Conservation (phyloP, 23 tunicate genomes). For the Trididemnum miniatum region DNA sequence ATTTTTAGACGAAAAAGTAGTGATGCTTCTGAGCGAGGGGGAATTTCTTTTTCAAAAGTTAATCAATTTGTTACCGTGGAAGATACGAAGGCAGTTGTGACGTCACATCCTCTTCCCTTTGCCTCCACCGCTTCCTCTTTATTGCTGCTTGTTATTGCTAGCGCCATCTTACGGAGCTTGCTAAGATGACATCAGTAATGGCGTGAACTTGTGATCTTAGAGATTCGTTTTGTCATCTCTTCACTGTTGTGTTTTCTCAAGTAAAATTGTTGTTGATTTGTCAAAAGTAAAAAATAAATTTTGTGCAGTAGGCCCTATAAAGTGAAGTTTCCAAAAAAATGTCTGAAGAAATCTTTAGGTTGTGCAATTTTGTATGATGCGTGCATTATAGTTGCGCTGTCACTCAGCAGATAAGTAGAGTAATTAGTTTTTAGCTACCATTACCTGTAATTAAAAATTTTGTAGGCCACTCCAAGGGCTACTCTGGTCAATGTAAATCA, state of each 20-base stretch:
- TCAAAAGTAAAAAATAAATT: background rate
- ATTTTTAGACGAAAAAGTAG: background rate
- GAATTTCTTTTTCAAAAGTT: conserved; percentile 3
- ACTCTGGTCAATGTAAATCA: too few relatives aligned
- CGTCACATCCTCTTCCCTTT: conserved; percentile 9
- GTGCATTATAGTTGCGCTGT: too few relatives aligned
- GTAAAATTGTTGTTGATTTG: background rate
- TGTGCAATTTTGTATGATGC: too few relatives aligned
- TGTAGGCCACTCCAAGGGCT: too few relatives aligned
- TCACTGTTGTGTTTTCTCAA: background rate
- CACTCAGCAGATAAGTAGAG: too few relatives aligned
- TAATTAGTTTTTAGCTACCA: too few relatives aligned
- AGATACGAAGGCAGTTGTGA: background rate
- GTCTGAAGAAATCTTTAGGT: too few relatives aligned
- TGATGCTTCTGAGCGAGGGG: background rate
- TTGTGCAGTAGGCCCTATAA: background rate
- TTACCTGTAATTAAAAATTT: too few relatives aligned
- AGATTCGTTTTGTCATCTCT: background rate
- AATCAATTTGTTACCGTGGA: background rate
- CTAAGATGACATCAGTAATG: background rate
- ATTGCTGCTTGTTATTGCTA: background rate
- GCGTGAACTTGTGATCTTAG: background rate
- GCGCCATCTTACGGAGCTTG: conserved; percentile 8
- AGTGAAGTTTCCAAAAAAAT: background rate
- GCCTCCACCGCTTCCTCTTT: background rate